Percentiles rank a stretch among this genome's conserved stretches.
phyloP scores from a whole-genome alignment of 2,113 vertebrate species.

The Mesitornis unicolor region DNA sequence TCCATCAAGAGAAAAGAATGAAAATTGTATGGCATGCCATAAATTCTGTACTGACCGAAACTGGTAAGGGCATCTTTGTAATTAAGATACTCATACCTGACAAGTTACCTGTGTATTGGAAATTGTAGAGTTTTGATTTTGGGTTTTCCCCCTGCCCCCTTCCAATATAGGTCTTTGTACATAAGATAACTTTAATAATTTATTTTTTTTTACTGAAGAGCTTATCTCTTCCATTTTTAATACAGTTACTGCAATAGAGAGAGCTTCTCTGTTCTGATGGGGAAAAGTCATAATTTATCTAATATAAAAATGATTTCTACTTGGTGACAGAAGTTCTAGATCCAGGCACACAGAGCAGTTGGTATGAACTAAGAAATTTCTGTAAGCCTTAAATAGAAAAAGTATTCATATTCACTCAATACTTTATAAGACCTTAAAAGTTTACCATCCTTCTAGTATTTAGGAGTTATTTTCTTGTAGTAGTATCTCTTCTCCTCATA shows the following conservation, averaged over 20 bases:
- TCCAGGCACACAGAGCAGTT: not conserved
- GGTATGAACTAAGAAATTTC: not conserved
- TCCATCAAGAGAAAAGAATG: not conserved
- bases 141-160: not conserved
- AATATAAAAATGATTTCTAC: not conserved
- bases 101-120: not conserved
- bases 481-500: not conserved
- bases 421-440: not conserved
- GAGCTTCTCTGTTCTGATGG: not conserved
- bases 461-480: not conserved
- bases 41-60: not conserved
- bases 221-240: constrained; percentile 46
- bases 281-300: constrained; percentile 8
- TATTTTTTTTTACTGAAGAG: not conserved
- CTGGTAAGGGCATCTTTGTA: not conserved
- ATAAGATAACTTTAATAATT: not conserved
- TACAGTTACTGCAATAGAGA: not conserved
- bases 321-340: not conserved
- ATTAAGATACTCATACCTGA: constrained; percentile 6
- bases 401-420: not conserved
- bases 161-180: not conserved
- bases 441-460: not conserved
- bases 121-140: not conserved
- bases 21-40: not conserved
- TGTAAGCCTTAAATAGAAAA: not conserved